Percentiles rank a stretch among this genome's conserved stretches.
Evolutionary conservation across 2,888 invertebrate species (phyloP).

Genomic region (Ashinkailepas kermadecensis): DNA sequence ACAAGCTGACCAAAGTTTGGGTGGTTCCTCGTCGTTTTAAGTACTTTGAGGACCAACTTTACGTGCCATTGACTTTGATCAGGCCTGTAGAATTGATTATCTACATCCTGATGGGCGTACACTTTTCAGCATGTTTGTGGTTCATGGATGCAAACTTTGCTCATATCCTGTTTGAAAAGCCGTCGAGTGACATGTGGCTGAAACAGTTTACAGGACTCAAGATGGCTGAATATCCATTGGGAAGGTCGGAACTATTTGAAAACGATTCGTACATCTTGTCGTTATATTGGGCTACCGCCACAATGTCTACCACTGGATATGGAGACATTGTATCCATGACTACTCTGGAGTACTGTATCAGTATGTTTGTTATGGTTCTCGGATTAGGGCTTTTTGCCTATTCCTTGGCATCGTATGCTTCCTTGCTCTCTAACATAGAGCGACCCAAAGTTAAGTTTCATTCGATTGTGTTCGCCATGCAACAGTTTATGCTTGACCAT

Average conservation of each 20-base stretch:
- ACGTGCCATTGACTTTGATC: neutral
- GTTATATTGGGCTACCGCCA: neutral
- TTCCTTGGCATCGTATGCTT: neutral
- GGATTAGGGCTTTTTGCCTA: neutral
- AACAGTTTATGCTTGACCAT: neutral
- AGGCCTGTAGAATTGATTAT: neutral
- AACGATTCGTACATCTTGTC: neutral
- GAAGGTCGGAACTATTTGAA: too few species aligned
- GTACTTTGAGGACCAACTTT: neutral
- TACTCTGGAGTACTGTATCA: neutral
- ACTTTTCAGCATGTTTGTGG: neutral
- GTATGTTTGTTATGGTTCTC: neutral
- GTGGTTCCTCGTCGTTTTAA: neutral
- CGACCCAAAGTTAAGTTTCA: neutral
- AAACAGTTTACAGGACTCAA: neutral
- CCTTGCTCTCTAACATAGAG: neutral
- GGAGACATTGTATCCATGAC: neutral
- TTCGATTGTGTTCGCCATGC: neutral
- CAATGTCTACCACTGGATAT: constrained; percentile 7
- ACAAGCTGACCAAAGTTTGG: neutral
- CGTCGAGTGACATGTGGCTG: neutral
- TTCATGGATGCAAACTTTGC: neutral
- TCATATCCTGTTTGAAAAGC: neutral
- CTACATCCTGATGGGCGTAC: neutral
- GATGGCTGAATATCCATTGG: neutral